Evolutionary conservation across 2,888 invertebrate genomes (phyloP), one percentile per base, ranked within the genome.

Genomic region (Hirtodrosophila trivittata): DNA sequence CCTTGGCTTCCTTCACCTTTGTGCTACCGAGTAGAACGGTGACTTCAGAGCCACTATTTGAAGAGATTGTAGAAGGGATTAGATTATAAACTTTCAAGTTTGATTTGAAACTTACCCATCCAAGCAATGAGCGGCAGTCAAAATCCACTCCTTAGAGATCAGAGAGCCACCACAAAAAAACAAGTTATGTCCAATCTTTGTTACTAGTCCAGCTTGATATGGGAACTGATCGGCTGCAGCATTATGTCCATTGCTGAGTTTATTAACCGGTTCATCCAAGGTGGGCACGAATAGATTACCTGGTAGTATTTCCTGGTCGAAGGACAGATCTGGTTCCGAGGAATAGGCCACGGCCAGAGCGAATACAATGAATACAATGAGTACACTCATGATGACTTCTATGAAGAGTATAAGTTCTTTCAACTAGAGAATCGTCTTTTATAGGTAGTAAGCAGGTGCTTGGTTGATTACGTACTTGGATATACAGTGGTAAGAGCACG

Each of bases 151-250:
- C 4, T 59, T 16, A 2, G 66, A 65, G 50, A 89, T 80, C 45
- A 89, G 54, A 26, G 87, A 87, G 37, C 87, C 89, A 54, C 89
- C 89, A 62, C 89, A 89, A 80, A 78, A 87, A 14, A 76, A 46
- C 1, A 64, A 67, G 3, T 52, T 47, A 1, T 21, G 9, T 21
- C 66, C 66, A 26, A 60, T 30, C 10, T 62, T 66, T 13, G 88
- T 65, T 4, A 80, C 71, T 0, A 89, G 77, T 41, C 86, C 88
- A 9, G 74, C 88, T 59, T 89, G 89, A n/a, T n/a, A n/a, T n/a
- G n/a, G n/a, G n/a, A n/a, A n/a, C n/a, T n/a, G n/a, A n/a, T n/a
- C n/a, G n/a, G 52, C 52, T 2, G 42, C 10, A 46, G 85, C 88
- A 32, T 86, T 73, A 2, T 69, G 13, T n/a, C 87, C 87, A 14